A percentile compares a stretch with the other conserved stretches of the same genome.
These are phyloP conservation scores for Megamerina dolium DNA, from an alignment of 2,888 invertebrate species.

Conservation along the genomic window DNA sequence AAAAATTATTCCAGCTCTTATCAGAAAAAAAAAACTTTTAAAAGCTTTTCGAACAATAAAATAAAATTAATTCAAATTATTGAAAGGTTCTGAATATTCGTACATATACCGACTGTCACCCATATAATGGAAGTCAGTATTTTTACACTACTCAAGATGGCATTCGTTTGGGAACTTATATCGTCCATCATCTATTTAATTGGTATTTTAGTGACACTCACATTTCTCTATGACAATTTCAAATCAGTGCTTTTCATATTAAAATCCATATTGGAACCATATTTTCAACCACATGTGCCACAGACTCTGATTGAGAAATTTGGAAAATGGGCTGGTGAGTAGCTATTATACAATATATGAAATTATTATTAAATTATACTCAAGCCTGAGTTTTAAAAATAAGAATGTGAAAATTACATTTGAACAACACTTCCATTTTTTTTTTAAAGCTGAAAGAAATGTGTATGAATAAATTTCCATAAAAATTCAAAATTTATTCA, in stretches of 20 bases:
- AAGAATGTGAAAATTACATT: too few relatives aligned
- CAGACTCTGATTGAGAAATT: conserved; percentile 59
- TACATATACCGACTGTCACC: too few relatives aligned
- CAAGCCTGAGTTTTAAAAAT: too few relatives aligned
- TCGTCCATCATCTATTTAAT: conserved; percentile 34
- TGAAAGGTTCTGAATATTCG: too few relatives aligned
- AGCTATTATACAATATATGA: not conserved
- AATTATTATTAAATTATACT: not conserved
- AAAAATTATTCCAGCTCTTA: too few relatives aligned
- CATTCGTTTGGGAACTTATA: conserved; percentile 34
- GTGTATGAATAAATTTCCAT: too few relatives aligned
- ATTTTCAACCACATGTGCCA: conserved; percentile 59
- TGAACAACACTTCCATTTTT: too few relatives aligned
- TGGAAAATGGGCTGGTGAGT: conserved; percentile 84
- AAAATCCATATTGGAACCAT: conserved; percentile 60
- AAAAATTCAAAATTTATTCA: too few relatives aligned
- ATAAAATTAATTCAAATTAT: too few relatives aligned
- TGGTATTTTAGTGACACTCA: conserved; percentile 30
- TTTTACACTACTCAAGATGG: conserved; percentile 33
- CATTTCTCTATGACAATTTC: conserved; percentile 52
- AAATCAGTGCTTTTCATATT: conserved; percentile 57
- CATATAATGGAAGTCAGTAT: conserved; percentile 31
- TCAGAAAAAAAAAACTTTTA: too few relatives aligned
- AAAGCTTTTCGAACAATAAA: too few relatives aligned
- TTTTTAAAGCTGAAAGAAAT: too few relatives aligned